Base-by-base conservation (phyloP, 2,113 vertebrate genomes). In the Athene cunicularia region DNA sequence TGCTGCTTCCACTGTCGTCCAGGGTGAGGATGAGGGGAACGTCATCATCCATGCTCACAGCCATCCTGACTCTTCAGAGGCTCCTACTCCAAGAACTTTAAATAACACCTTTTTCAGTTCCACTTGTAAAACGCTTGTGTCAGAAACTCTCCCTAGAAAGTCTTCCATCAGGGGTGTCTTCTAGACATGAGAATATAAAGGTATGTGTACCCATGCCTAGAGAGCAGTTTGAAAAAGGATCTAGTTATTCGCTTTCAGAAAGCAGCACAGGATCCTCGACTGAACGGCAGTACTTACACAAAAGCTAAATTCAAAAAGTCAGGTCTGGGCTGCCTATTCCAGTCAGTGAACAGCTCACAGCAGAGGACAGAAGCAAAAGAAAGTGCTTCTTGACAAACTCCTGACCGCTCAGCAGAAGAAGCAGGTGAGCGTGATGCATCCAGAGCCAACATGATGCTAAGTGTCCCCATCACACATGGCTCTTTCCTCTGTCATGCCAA, bases 21-120 rank as follows among this genome's bases (percentile, higher is more conserved):
- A 99, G 98, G 73, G 99, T 99, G 93, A 99, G 95, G 93, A 99
- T 99, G 41, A 99, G 98, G 41, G 99, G 99, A 22, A 99, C 99
- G 5, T 99, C 99, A 47, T 99, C 99, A 80, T 99, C 98, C 86
- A 97, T 89, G 53, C 96, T 98, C 94, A 98, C 98, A 56, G 99
- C 99, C 93, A 98, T 98, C 55, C 39, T 64, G 64, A 10, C 60
- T 68, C 41, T 22, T 11, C 73, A 26, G 91, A 88, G 90, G 82
- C 91, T 37, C 43, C 28, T 1, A 37, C 49, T 77, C 58, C n/a
- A 45, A 59, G 74, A 33, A 84, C 85, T 62, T 50, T 8, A 16
- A 67, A 45, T 2, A 35, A 33, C 3, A 4, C 59, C 73, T 50
- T 47, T 9, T 14, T 45, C 66, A 66, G 74, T 58, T 59, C 92